phyloP scores from a whole-genome alignment of 2,113 vertebrate species.

The Scartelaos histophorus region DNA sequence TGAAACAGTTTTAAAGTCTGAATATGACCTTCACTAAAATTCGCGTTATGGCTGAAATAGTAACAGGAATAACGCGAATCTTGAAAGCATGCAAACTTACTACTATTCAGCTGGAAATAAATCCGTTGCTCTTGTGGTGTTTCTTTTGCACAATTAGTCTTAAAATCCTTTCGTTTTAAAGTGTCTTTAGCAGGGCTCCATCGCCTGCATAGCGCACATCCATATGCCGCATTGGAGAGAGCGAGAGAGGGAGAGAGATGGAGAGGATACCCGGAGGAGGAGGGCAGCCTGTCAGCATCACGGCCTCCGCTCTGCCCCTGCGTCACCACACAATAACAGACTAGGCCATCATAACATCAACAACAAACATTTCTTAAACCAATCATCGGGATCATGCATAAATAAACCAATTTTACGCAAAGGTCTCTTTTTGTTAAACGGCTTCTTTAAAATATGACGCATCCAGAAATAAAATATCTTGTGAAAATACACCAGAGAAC shows the following conservation, averaged over 20 bases:
- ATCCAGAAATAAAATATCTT: background rate
- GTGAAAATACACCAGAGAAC: background rate
- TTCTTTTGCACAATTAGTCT: background rate
- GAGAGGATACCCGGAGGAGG: constrained; percentile 27
- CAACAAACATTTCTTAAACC: background rate
- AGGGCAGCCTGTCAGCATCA: constrained; percentile 28
- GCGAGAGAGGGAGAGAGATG: constrained; percentile 17
- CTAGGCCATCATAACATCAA: background rate
- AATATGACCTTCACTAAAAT: background rate
- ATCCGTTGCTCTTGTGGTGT: background rate
- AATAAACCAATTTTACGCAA: too few relatives aligned
- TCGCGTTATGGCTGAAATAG: background rate
- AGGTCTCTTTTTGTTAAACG: too few relatives aligned
- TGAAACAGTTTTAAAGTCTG: background rate
- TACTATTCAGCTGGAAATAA: background rate
- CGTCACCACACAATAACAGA: constrained; percentile 3
- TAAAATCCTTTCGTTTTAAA: background rate
- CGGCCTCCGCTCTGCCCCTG: constrained; percentile 28
- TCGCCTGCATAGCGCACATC: constrained; percentile 13
- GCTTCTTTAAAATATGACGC: too few relatives aligned
- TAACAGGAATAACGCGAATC: background rate
- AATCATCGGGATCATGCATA: too few relatives aligned
- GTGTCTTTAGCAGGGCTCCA: background rate
- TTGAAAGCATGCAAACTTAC: constrained; percentile 25
- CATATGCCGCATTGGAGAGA: constrained; percentile 62